Conservation (phyloP, 2,797 vertebrate genomes). For the Phataginus tricuspis region DNA sequence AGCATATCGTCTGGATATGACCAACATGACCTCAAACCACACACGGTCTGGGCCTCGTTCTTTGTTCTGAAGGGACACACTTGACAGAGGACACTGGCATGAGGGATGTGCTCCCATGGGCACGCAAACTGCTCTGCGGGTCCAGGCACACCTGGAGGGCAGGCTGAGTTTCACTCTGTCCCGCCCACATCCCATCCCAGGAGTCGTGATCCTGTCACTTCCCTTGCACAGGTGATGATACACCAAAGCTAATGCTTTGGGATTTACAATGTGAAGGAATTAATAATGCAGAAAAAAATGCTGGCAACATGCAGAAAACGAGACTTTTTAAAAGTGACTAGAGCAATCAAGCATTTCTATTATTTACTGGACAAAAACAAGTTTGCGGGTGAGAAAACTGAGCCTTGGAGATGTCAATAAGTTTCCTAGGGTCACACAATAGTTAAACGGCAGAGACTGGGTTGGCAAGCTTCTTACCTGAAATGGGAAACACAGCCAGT, state of each 20-base stretch:
- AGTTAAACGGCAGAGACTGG: neutral
- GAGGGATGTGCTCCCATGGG: neutral
- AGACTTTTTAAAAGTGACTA: neutral
- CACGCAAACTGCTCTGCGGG: neutral
- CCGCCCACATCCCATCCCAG: neutral
- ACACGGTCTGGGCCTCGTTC: neutral
- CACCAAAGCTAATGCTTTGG: neutral
- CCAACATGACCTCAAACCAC: neutral
- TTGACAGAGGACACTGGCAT: neutral
- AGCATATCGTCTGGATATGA: neutral
- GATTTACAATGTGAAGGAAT: neutral
- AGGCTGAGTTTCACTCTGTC: neutral
- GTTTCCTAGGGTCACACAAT: neutral
- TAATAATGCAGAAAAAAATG: neutral
- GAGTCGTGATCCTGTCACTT: neutral
- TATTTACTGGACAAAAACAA: slow-evolving; percentile 10
- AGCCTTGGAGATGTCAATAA: neutral
- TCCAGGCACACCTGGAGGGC: neutral
- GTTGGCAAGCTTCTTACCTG: neutral
- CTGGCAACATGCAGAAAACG: neutral
- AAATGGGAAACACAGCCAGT: neutral
- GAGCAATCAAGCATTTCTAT: neutral
- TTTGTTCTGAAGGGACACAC: neutral
- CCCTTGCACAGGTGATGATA: neutral
- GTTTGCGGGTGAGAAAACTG: neutral